Conservation (phyloP, 2,888 invertebrate genomes). For the Auanema sp. region DNA sequence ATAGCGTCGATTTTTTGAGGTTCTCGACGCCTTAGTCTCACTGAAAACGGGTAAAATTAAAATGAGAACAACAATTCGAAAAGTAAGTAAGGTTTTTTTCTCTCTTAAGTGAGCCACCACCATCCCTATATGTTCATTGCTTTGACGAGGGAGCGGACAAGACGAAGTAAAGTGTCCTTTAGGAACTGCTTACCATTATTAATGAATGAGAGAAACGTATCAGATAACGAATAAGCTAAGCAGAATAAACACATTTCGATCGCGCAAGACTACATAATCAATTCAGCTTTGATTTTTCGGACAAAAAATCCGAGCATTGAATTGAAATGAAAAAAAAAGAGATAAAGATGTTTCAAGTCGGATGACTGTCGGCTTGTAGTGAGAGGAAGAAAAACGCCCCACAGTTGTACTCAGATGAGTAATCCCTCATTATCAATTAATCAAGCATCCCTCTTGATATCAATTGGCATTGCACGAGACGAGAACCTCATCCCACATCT, state of each 20-base stretch:
- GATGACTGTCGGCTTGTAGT: background rate
- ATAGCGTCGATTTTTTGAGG: slow-evolving; percentile 32
- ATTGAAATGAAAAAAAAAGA: background rate
- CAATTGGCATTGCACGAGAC: too few species aligned
- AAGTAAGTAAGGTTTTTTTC: slow-evolving; percentile 1
- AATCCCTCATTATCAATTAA: too few species aligned
- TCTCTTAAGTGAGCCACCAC: background rate
- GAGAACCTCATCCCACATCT: background rate
- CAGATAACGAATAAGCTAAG: slow-evolving; percentile 5
- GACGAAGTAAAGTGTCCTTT: too few species aligned
- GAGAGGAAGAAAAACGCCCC: too few species aligned
- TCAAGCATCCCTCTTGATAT: too few species aligned
- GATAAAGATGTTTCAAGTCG: background rate
- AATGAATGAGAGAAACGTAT: background rate
- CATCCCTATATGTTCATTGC: too few species aligned
- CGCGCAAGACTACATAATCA: background rate
- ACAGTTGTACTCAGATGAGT: too few species aligned
- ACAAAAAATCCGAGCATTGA: background rate
- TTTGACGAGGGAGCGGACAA: too few species aligned
- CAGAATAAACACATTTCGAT: slow-evolving; percentile 21
- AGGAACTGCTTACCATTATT: too few species aligned
- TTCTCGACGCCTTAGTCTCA: slow-evolving; percentile 36
- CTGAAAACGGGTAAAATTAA: slow-evolving; percentile 23
- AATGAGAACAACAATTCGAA: background rate
- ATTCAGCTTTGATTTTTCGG: background rate